A percentile compares a stretch with the other conserved stretches of the same genome.
phyloP scores from a whole-genome alignment of 1,140 invertebrate species.

The Diachasmimorpha longicaudata region DNA sequence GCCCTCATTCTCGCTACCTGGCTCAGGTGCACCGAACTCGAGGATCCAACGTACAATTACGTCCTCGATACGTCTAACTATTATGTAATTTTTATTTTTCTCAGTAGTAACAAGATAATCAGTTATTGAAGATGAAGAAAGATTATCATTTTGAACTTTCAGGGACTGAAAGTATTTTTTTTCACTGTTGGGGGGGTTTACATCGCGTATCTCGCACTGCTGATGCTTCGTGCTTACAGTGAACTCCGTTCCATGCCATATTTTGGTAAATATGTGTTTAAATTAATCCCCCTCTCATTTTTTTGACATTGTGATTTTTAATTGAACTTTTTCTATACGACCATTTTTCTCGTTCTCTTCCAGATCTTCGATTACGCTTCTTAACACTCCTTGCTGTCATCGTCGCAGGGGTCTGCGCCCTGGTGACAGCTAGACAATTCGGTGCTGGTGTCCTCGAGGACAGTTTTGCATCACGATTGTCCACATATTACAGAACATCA shows the following conservation, averaged over 20 bases:
- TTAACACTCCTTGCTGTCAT: conserved; percentile 85
- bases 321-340: too few relatives aligned
- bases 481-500: conserved; percentile 86
- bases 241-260: conserved; percentile 96
- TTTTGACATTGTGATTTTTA: too few relatives aligned
- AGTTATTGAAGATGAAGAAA: too few relatives aligned
- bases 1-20: conserved; percentile 85
- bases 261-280: conserved; percentile 85
- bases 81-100: conserved; percentile 69
- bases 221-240: conserved; percentile 89
- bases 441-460: conserved; percentile 89
- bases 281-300: too few relatives aligned
- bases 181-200: conserved; percentile 85
- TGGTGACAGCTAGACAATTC: conserved; percentile 83
- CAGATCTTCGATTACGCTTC: conserved; percentile 92
- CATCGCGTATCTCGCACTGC: conserved; percentile 81
- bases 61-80: conserved; percentile 87
- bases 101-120: too few relatives aligned
- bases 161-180: conserved; percentile 88
- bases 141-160: conserved; percentile 47
- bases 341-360: too few relatives aligned
- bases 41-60: conserved; percentile 94
- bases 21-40: conserved; percentile 87
- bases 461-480: conserved; percentile 88
- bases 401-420: conserved; percentile 78